Base-by-base conservation (phyloP, 1,140 invertebrate species). In the Drosophila repletoides region DNA sequence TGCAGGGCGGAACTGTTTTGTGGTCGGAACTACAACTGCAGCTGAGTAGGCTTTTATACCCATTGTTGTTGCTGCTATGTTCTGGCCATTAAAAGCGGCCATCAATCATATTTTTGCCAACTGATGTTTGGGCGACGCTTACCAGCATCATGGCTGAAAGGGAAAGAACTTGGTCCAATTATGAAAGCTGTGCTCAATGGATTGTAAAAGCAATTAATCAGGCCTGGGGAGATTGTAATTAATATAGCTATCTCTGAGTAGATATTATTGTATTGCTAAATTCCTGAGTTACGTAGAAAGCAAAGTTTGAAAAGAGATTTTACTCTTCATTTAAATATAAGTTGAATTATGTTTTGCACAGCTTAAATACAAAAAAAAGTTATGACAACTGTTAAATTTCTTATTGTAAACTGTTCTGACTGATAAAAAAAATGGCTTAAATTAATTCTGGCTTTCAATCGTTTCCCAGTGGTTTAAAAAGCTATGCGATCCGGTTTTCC, bases 91-190 rank as follows among this genome's bases (percentile, higher is more conserved):
- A 73, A 64, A 63, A 70, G 41, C 2, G 26, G 71, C 36, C 33
- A 76, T 73, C 65, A 76, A 76, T 73, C 70, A 73, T 46, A 33
- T 38, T 53, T 55, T 14, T 46, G 52, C 26, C 3, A 4, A 2
- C 10, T 45, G 15, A n/a, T 36, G 0, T 53, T 29, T 56, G 19
- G 60, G 41, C 31, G 38, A 7, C 19, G 33, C 24, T 36, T 58
- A 65, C 61, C 48, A 38, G 52, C 56, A n/a, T 31, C 26, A 65
- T 60, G 60, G 65, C 48, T n/a, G 52, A 59, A 51, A 22, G 46
- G 19, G 6, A 14, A 38, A 75, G 52, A 69, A 59, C 33, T 29
- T 38, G 31, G 22, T 48, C 43, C n/a, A 38, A 38, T 59, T 7
- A 14, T 15, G 29, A 15, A 58, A 58, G 15, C 55, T 58, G 40